These are phyloP conservation scores for Nycticryphes semicollaris DNA, from an alignment of 2,113 vertebrate genomes.

Conservation along the genomic window DNA sequence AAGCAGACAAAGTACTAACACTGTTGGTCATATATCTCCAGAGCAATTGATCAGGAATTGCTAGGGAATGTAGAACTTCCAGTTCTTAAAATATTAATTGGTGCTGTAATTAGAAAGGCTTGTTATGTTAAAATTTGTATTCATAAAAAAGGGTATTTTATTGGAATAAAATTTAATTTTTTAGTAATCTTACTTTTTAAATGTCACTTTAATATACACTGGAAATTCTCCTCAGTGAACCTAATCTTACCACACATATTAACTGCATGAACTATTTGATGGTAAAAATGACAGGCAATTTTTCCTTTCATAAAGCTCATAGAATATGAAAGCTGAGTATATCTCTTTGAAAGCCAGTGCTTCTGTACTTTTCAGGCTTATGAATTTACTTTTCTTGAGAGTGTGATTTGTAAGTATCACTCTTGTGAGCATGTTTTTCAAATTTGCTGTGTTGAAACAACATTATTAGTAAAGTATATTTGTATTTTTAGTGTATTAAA, in stretches of 20 bases:
- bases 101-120: neutral
- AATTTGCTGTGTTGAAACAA: neutral
- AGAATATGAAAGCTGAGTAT: neutral
- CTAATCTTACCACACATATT: neutral
- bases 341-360: neutral
- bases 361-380: neutral
- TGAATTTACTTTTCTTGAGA: neutral
- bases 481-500: neutral
- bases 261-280: neutral
- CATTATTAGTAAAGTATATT: neutral
- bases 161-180: neutral
- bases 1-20: neutral
- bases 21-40: neutral
- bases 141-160: neutral
- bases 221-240: neutral
- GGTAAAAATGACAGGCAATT: neutral
- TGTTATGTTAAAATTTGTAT: neutral
- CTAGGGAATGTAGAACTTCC: neutral
- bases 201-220: neutral
- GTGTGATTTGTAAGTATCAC: neutral
- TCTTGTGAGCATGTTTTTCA: neutral
- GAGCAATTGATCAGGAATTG: neutral
- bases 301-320: neutral
- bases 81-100: neutral
- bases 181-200: neutral